Conservation (phyloP, 2,888 invertebrate genomes). For the Cosmorhoe ocellata region DNA sequence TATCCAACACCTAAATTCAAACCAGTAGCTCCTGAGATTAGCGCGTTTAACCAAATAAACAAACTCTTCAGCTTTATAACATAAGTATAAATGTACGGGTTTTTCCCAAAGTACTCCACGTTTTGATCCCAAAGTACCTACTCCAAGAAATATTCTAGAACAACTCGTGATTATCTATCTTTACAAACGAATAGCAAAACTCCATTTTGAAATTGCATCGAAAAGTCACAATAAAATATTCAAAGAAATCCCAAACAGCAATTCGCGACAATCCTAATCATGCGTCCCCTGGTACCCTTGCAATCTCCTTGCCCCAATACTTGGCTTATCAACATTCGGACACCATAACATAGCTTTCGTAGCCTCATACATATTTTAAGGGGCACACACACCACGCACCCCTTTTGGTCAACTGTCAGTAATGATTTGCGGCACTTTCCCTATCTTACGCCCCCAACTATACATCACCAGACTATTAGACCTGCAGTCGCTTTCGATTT, state of each 20-base stretch:
- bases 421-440: slow-evolving; percentile 80
- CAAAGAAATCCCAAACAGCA: slow-evolving; percentile 41
- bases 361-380: slow-evolving; percentile 82
- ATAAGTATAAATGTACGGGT: too few species aligned
- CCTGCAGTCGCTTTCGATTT: slow-evolving; percentile 22
- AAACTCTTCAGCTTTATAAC: too few species aligned
- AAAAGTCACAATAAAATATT: slow-evolving; percentile 31
- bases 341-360: slow-evolving; percentile 79
- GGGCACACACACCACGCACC: slow-evolving; percentile 71
- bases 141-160: too few species aligned
- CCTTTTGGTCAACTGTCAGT: slow-evolving; percentile 82
- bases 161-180: too few species aligned
- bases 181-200: too few species aligned
- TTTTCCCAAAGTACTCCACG: too few species aligned
- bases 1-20: too few species aligned
- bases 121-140: too few species aligned
- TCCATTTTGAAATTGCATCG: too few species aligned
- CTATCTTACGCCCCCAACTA: slow-evolving; percentile 67
- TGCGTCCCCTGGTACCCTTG: slow-evolving; percentile 45
- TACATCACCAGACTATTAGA: slow-evolving; percentile 42
- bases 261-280: slow-evolving; percentile 70
- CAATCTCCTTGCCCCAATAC: slow-evolving; percentile 64
- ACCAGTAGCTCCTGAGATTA: too few species aligned
- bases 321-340: slow-evolving; percentile 83
- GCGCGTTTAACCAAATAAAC: too few species aligned